phyloP scores from a whole-genome alignment of 2,888 invertebrate species.

The Xylota sylvarum region DNA sequence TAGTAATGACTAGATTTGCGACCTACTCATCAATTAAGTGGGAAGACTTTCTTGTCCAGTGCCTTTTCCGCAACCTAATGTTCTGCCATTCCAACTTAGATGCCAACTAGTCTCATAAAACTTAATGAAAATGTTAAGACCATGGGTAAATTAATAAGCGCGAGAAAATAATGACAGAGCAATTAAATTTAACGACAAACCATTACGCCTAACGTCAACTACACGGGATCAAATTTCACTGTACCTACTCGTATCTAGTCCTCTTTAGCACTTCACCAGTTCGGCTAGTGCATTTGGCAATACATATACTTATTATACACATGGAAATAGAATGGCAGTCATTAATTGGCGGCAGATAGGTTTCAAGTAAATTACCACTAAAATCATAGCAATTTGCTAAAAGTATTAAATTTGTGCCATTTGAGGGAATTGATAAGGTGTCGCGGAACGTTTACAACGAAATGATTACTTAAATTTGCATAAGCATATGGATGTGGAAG shows the following conservation, averaged over 20 bases:
- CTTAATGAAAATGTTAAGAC: slow-evolving; percentile 39
- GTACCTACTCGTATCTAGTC: neutral
- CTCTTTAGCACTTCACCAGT: neutral
- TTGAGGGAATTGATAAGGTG: slow-evolving; percentile 25
- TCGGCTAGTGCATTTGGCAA: neutral
- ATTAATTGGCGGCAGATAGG: slow-evolving; percentile 42
- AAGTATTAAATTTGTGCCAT: slow-evolving; percentile 11
- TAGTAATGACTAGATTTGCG: neutral
- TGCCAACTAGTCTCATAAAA: slow-evolving; percentile 21
- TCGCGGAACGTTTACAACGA: slow-evolving; percentile 12
- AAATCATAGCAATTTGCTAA: slow-evolving; percentile 41
- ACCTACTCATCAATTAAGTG: neutral
- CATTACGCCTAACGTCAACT: slow-evolving; percentile 54
- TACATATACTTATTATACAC: too few relatives aligned
- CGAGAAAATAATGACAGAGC: slow-evolving; percentile 46
- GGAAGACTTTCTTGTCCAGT: neutral
- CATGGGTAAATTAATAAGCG: slow-evolving; percentile 44
- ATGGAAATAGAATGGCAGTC: neutral
- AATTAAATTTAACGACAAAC: slow-evolving; percentile 53
- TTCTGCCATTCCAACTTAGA: neutral
- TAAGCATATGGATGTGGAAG: neutral
- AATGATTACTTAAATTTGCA: slow-evolving; percentile 23
- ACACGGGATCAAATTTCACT: slow-evolving; percentile 34
- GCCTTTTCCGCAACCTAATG: neutral
- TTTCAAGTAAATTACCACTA: slow-evolving; percentile 25